Evolutionary conservation across 2,888 invertebrate genomes (phyloP), one percentile per base, ranked within the genome.

Genomic region (Laspeyria flexula): DNA sequence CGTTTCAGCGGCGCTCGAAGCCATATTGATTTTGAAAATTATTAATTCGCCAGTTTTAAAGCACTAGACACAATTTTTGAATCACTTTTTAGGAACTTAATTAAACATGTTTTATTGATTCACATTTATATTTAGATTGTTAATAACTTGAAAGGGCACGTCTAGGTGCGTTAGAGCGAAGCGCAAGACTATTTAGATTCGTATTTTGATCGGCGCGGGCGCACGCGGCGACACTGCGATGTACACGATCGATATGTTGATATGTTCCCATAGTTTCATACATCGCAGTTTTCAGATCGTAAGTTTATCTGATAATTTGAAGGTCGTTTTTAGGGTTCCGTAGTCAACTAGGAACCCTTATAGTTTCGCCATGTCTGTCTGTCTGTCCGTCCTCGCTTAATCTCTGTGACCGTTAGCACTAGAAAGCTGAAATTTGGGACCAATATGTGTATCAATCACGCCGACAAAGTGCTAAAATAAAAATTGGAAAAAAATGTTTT

Each of bases 1-100:
- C 1, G 82, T 74, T 1, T 84, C 83, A 1, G 74, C 68, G 16
- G 71, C 48, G 4, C 49, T 47, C 4, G 64, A 51, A 18, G 70
- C 48, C 69, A 69, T 68, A 29, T 5, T 46, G 3, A 0, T 13
- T 29, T 18, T 18, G 2, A 12, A 33, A 18, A 10, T 34, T 23
- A 31, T 30, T 44, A 5, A 7, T 13, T 0, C 15, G n/a, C 21
- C 21, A 37, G 23, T 25, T 38, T 38, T 38, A 10, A 6, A 27
- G 7, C 27, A 27, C 10, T 21, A 11, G 21, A 1, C 18, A 16
- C 34, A 18, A 16, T 18, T 34, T 34, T 9, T 1, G 1, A 18
- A 18, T n/a, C 34, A 34, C 34, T 35, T 4, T 18, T 11, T 4
- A 12, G 9, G 3, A 2, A 30, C 3, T 30, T 30, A 30, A 12